Conservation (phyloP, 2,888 invertebrate species). For the Hypomecis atomaria region DNA sequence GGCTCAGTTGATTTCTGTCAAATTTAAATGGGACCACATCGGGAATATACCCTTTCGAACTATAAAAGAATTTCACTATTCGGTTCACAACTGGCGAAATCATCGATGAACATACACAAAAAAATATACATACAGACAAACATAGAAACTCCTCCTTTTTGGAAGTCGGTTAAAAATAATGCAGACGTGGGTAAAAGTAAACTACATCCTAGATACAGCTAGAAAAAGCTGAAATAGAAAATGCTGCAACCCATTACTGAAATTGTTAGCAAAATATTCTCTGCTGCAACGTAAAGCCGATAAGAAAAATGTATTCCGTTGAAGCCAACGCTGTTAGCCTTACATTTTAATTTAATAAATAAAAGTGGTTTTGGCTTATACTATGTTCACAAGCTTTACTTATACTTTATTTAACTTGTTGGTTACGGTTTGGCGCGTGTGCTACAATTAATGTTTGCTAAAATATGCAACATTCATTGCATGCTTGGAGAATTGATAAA, state of each 20-base stretch:
- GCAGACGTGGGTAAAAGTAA: not conserved
- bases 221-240: not conserved
- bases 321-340: not conserved
- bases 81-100: too few species aligned
- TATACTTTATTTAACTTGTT: not conserved
- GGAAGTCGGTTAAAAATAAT: not conserved
- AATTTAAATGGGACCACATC: too few species aligned
- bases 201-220: not conserved
- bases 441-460: not conserved
- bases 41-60: too few species aligned
- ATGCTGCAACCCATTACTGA: not conserved
- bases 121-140: too few species aligned
- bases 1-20: too few species aligned
- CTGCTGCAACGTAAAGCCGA: constrained; percentile 12
- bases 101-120: too few species aligned
- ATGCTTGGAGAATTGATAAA: too few species aligned
- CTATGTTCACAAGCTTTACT: too few species aligned
- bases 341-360: constrained; percentile 5
- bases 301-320: constrained; percentile 2
- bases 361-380: not conserved
- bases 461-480: too few species aligned
- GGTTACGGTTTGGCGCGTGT: not conserved
- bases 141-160: too few species aligned
- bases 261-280: constrained; percentile 15
- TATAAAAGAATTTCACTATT: too few species aligned